Evolutionary conservation across 2,888 invertebrate genomes (phyloP).

Genomic region (Branchellion lobata): DNA sequence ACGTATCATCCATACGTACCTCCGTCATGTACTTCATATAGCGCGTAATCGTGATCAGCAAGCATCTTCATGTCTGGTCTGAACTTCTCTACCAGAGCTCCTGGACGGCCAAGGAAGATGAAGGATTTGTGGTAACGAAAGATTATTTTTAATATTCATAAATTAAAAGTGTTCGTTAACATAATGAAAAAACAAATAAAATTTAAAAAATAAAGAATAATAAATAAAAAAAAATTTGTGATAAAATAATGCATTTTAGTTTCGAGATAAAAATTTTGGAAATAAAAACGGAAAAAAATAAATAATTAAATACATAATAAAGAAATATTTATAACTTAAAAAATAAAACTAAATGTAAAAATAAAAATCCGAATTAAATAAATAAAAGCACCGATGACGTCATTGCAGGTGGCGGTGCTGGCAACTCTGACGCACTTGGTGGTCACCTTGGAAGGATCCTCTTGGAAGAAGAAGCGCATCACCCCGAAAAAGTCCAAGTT

Average conservation of each 20-base stretch:
- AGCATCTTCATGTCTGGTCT: slow-evolving; percentile 98
- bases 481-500: slow-evolving; percentile 97
- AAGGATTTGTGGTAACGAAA: no score
- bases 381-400: slow-evolving; percentile 77
- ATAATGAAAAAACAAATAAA: no score
- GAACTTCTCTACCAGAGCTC: slow-evolving; percentile 92
- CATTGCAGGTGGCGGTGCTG: slow-evolving; percentile 90
- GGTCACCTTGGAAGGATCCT: slow-evolving; percentile 88
- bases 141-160: no score
- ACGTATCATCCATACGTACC: no score
- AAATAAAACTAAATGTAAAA: neutral
- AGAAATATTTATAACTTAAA: neutral
- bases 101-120: neutral
- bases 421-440: slow-evolving; percentile 98
- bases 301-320: no score
- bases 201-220: no score
- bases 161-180: no score
- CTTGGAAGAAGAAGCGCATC: slow-evolving; percentile 99
- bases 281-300: no score
- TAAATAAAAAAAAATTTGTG: no score
- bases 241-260: no score
- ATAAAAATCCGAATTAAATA: neutral
- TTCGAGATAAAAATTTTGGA: no score
- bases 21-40: slow-evolving; percentile 74
- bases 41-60: slow-evolving; percentile 61